Conservation (phyloP, 2,797 vertebrate species). For the Trachops cirrhosus region DNA sequence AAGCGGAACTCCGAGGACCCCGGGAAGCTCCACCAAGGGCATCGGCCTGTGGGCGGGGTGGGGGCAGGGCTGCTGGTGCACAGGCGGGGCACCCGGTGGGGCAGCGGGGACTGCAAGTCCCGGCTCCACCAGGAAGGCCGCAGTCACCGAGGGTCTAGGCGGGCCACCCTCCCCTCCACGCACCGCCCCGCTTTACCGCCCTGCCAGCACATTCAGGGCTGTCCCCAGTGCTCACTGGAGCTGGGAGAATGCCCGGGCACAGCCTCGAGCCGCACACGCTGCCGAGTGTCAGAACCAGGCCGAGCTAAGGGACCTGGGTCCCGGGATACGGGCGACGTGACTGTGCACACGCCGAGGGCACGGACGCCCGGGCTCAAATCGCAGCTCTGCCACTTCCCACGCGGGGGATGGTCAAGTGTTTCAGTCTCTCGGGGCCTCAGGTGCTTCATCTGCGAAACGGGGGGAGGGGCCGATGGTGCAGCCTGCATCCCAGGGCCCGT, state of each 20-base stretch:
- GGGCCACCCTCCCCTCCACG: not conserved
- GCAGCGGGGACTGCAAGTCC: accelerated
- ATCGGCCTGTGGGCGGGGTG: accelerated
- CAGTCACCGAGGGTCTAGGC: accelerated
- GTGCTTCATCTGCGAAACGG: not conserved
- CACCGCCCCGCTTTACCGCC: accelerated
- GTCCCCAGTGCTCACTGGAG: not conserved
- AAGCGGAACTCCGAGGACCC: not conserved
- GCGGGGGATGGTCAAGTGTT: no score
- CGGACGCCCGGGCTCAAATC: not conserved
- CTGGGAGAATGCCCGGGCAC: not conserved
- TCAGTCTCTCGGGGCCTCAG: not conserved
- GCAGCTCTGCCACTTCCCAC: not conserved
- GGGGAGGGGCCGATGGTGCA: not conserved
- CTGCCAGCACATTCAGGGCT: not conserved
- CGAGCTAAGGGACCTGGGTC: not conserved
- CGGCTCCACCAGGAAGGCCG: not conserved
- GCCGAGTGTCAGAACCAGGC: not conserved
- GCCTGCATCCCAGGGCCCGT: accelerated
- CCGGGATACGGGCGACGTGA: accelerated
- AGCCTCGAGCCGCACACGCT: not conserved
- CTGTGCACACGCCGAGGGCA: accelerated
- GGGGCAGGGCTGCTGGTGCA: not conserved
- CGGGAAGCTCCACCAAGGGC: accelerated
- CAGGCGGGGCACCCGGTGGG: not conserved